Evolutionary conservation across 2,888 invertebrate genomes (phyloP).

Genomic region (Matsumyia berberina): DNA sequence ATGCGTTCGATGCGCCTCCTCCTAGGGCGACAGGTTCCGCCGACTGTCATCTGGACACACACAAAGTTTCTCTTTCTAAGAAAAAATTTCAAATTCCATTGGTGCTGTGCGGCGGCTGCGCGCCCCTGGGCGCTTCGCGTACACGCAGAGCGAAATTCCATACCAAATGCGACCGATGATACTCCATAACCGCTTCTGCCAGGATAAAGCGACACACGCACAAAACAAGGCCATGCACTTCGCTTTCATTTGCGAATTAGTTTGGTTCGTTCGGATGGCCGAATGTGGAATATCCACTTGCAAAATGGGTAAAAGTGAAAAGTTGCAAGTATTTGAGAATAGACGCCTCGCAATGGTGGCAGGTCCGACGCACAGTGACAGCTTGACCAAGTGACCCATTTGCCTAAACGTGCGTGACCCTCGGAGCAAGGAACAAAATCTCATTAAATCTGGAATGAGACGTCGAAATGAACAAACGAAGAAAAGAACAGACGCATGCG

Average conservation of each 20-base stretch:
- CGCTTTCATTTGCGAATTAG: constrained; percentile 65
- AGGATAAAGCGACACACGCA: constrained; percentile 49
- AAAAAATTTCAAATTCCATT: constrained; percentile 72
- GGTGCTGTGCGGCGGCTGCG: neutral
- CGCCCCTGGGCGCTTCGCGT: constrained; percentile 42
- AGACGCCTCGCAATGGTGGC: too few relatives aligned
- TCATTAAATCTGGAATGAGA: neutral
- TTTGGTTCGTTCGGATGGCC: neutral
- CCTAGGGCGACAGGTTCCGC: constrained; percentile 22
- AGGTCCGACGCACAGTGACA: constrained; percentile 8
- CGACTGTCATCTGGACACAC: constrained; percentile 41
- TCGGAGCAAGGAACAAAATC: constrained; percentile 2
- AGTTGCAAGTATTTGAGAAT: neutral
- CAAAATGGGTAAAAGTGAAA: constrained; percentile 66
- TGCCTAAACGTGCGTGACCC: constrained; percentile 17
- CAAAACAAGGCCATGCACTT: constrained; percentile 71
- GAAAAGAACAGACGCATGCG: neutral
- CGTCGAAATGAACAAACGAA: neutral
- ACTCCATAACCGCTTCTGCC: constrained; percentile 57
- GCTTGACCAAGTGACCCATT: constrained; percentile 22
- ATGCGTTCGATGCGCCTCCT: constrained; percentile 22
- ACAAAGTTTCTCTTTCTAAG: constrained; percentile 72
- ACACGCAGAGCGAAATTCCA: constrained; percentile 59
- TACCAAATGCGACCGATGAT: constrained; percentile 47
- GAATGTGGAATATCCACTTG: constrained; percentile 20